phyloP scores from a whole-genome alignment of 1,140 invertebrate genomes.

The Bombus breviceps region DNA sequence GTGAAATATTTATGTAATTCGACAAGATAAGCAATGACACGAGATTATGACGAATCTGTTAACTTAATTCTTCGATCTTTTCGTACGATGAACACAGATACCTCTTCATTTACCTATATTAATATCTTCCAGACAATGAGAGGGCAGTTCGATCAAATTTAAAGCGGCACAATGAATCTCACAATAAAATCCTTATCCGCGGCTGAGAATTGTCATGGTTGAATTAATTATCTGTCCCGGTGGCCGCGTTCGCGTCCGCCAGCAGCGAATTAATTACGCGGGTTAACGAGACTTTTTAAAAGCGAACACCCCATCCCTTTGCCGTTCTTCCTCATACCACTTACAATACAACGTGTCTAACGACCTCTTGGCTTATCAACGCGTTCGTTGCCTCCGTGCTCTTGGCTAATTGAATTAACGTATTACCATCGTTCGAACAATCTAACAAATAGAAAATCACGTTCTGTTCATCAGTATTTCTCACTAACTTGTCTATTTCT shows the following conservation, averaged over 20 bases:
- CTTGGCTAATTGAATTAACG: conserved; percentile 55
- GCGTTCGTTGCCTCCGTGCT: conserved; percentile 32
- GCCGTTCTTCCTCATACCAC: too few relatives aligned
- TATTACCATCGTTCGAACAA: conserved; percentile 38
- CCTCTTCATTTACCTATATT: not conserved
- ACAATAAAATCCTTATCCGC: conserved; percentile 59
- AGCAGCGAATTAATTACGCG: conserved; percentile 58
- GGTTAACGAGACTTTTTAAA: conserved; percentile 65
- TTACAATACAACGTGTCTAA: conserved; percentile 47
- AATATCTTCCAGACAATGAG: not conserved
- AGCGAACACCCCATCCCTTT: not conserved
- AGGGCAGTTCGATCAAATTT: conserved; percentile 43
- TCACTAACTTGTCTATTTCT: too few relatives aligned
- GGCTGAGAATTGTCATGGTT: conserved; percentile 49
- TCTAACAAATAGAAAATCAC: conserved; percentile 49
- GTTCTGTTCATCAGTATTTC: not conserved
- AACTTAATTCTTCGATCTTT: not conserved
- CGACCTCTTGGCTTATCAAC: conserved; percentile 64
- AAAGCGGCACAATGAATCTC: conserved; percentile 45
- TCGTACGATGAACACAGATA: not conserved
- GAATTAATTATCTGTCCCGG: conserved; percentile 62
- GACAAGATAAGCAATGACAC: too few relatives aligned
- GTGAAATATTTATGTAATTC: not conserved
- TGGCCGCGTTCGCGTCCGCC: conserved; percentile 3
- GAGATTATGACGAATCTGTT: too few relatives aligned